Base-by-base conservation (phyloP, 2,888 invertebrate species). In the Netelia melanura region DNA sequence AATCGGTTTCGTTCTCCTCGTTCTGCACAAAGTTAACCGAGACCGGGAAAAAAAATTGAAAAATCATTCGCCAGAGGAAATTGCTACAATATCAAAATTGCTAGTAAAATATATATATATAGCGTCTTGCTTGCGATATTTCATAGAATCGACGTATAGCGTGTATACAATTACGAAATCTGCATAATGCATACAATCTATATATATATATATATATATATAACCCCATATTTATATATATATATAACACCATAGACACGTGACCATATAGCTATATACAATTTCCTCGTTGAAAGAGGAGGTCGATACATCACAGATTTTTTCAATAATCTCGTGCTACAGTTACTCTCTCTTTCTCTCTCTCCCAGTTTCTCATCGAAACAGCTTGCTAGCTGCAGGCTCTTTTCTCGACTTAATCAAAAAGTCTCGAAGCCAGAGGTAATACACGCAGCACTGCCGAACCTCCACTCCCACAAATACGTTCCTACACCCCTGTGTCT, bases 381-480 rank as follows among this genome's bases (percentile, higher is more conserved):
- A 84, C 86, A 83, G 77, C 64, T 48, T 61, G 72, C 64, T 48
- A 56, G 72, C 62, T 62, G 68, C 58, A 30, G 56, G 58, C 71
- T 76, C 21, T 67, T 67, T 67, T 70, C 64, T 72, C 77, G 75
- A 85, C 86, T 83, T 79, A 86, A 87, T 81, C 83, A 83, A 82
- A 86, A 81, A 85, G 81, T 70, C 76, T 78, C 64, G 52, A 56
- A 71, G 71, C 72, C 62, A 54, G 54, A 54, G 23, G 65, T 65
- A 65, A 65, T 71, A 64, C 71, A 65, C 56, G 65, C 44, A 56
- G 64, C 54, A 64, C 70, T 61, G 17, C 25, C 38, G 25, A 79
- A 64, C 56, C 72, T 65, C 54, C n/a, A 72, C 64, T 48, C 38
- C 5, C 44, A 38, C 70, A 62, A 52, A 79, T 25, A 65, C 44